Evolutionary conservation across 1,140 invertebrate genomes (phyloP), one percentile per base, ranked within the genome.

Genomic region (Ephestia elutella): DNA sequence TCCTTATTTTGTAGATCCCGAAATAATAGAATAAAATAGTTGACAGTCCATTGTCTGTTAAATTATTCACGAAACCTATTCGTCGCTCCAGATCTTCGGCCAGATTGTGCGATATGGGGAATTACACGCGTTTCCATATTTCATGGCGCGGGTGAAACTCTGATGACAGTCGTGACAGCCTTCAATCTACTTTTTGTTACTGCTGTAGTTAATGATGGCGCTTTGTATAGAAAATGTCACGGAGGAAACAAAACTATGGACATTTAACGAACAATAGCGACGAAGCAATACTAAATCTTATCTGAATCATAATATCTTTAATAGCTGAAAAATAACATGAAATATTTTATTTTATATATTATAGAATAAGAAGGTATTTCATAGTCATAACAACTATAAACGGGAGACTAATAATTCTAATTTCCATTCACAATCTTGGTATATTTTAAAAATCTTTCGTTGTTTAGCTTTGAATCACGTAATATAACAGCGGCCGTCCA

Each of bases 31-130:
- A 75, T 75, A 79, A 77, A 77, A 75, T 70, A 78, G 71, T 81
- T 81, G 76, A 66, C 75, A 76, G 74, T 67, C 72, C 74, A 78
- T 82, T 79, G 81, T 86, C 65, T 75, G 75, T 76, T 80, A 84
- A 84, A 86, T 84, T 84, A 83, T 82, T 82, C 82, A 86, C 80
- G 78, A 82, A 82, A 78, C 75, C 69, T 70, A 73, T 78, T 79
- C 76, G 73, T 63, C 80, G 78, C 75, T 80, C 74, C 59, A 81
- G 72, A 82, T 82, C 71, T 76, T 73, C 58, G 65, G 53, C 55
- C 70, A 81, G 83, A 86, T 82, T 68, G 67, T 67, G 67, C 70
- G 84, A 85, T 85, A 85, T 68, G 74, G 72, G 71, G 60, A 78
- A 80, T 80, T 82, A 81, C 74, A 71, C 57, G 62, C 70, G 71